phyloP scores from a whole-genome alignment of 2,797 vertebrate genomes.

The Hylomyscus alleni region DNA sequence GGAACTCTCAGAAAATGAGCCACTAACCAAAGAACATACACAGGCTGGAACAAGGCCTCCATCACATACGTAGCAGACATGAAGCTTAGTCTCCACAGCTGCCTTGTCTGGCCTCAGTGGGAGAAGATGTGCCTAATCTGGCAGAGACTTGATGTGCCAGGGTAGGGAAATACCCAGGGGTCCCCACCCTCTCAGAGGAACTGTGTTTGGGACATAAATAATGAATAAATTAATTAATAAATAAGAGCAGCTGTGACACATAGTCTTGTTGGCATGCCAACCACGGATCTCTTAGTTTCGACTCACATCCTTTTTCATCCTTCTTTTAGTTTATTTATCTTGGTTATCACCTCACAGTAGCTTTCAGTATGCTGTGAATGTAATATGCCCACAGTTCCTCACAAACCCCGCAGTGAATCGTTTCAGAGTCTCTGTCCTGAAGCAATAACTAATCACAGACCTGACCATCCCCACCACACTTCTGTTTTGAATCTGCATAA shows the following conservation, averaged over 20 bases:
- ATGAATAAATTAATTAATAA: background rate
- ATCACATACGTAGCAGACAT: too few relatives aligned
- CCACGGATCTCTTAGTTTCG: background rate
- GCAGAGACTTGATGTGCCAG: background rate
- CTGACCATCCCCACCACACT: background rate
- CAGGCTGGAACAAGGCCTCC: background rate
- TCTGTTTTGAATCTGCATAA: slow-evolving; percentile 66
- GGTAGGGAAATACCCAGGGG: background rate
- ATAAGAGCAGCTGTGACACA: background rate
- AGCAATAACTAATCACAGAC: slow-evolving; percentile 45
- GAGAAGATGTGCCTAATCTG: background rate
- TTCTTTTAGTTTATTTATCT: slow-evolving; percentile 49
- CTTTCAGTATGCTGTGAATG: background rate
- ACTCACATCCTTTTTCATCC: background rate
- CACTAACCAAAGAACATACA: background rate
- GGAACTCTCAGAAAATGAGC: background rate
- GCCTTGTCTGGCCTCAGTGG: background rate
- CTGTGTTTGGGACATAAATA: background rate
- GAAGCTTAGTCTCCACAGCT: background rate
- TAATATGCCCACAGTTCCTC: background rate
- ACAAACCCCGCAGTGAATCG: background rate
- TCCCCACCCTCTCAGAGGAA: background rate
- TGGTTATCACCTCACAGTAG: slow-evolving; percentile 2
- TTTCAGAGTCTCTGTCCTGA: slow-evolving; percentile 7
- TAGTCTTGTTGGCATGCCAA: background rate